Evolutionary conservation across 2,888 invertebrate genomes (phyloP).

Genomic region (Siphonodentalium dalli): DNA sequence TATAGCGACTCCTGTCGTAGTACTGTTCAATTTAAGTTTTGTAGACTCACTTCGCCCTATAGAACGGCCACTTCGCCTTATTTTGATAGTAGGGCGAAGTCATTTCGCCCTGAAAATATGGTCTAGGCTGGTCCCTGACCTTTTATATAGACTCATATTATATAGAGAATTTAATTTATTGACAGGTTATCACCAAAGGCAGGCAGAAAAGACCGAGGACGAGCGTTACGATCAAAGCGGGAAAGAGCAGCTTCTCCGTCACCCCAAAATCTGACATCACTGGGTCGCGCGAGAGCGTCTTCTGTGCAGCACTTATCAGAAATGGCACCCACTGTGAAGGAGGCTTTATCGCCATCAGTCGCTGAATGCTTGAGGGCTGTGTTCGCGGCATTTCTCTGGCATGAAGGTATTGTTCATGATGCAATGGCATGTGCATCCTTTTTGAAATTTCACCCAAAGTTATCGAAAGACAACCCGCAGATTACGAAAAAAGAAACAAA

Average conservation of each 20-base stretch:
- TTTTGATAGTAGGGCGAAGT: too few relatives aligned
- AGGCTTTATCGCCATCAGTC: slow-evolving; percentile 89
- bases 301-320: slow-evolving; percentile 46
- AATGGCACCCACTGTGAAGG: slow-evolving; percentile 70
- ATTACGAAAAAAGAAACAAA: slow-evolving; percentile 31
- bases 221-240: slow-evolving; percentile 63
- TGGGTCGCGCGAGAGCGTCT: slow-evolving; percentile 46
- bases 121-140: too few relatives aligned
- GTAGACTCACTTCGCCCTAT: too few relatives aligned
- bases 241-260: slow-evolving; percentile 65
- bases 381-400: slow-evolving; percentile 96
- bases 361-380: slow-evolving; percentile 92
- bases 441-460: slow-evolving; percentile 77
- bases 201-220: slow-evolving; percentile 69
- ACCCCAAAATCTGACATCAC: slow-evolving; percentile 44
- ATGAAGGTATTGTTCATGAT: slow-evolving; percentile 95
- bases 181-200: slow-evolving; percentile 61
- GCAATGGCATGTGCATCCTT: slow-evolving; percentile 98
- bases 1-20: too few relatives aligned
- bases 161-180: slow-evolving; percentile 1
- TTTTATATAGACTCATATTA: not conserved
- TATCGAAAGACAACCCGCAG: slow-evolving; percentile 55
- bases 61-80: too few relatives aligned
- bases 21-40: too few relatives aligned
- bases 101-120: too few relatives aligned